Evolutionary conservation across 2,888 invertebrate genomes (phyloP), one percentile per base, ranked within the genome.

Genomic region (Aricia artaxerxes): DNA sequence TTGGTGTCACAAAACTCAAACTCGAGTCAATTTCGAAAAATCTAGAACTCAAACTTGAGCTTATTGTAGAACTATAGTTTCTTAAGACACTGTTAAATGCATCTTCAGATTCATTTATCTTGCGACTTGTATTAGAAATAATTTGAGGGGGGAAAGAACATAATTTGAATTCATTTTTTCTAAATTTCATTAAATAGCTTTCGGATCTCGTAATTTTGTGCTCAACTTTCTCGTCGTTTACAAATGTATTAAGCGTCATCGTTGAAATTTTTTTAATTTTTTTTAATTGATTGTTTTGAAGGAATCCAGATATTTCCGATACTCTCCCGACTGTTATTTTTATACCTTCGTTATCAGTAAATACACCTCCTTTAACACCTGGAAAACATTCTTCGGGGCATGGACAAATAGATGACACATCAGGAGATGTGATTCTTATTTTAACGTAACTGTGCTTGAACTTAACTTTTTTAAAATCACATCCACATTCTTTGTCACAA

Each of bases 361-460:
- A 88, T 0, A 89, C 85, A 72, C 90, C 91, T 40, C 87, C 85
- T 82, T 88, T 89, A 1, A 91, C 88, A 1, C 89, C 87, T 49
- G 90, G 90, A 44, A 90, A 38, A 81, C 91, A 91, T 83, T 91
- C 90, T 3, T 90, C 84, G 24, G 90, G 90, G 81, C 91, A 90
- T 4, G 88, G 86, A 73, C 90, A 91, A 31, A 90, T 79, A 0
- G 90, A 88, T 4, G 91, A 90, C 83, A 91, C 88, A 78, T 91
- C 91, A 11, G 92, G 91, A 24, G 91, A 90, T 7, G 90, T 91
- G 0, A 91, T 91, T 84, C 86, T 86, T 80, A 92, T 91, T 84
- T 91, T 91, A 0, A 91, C 87, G 61, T 91, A 91, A 82, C 92
- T 91, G 61, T 91, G 90, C 82, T 91, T 91, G 82, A 92, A 92